A percentile compares a stretch with the other conserved stretches of the same genome.
Conservation (phyloP, 2,113 vertebrate species). For the Vanacampus margaritifer region DNA sequence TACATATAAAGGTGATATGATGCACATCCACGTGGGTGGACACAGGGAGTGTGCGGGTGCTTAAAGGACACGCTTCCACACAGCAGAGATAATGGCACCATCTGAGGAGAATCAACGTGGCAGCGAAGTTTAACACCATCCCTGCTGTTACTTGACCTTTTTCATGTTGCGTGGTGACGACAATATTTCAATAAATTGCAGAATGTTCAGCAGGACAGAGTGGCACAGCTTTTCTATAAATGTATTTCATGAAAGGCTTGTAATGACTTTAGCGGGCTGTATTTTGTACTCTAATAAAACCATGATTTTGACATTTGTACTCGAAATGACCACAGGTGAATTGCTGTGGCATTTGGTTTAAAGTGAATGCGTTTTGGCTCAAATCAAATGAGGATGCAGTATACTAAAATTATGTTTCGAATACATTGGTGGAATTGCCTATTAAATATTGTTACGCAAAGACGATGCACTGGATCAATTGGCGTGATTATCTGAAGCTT, state of each 20-base stretch:
- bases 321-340: not conserved
- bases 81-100: constrained; percentile 22
- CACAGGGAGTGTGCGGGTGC: constrained; percentile 3
- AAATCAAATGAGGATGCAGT: not conserved
- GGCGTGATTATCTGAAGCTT: constrained; percentile 14
- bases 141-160: constrained; percentile 56
- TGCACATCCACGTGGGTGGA: constrained; percentile 9
- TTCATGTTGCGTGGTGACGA: constrained; percentile 5
- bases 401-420: not conserved
- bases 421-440: not conserved
- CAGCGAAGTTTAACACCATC: constrained; percentile 43
- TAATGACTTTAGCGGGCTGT: not conserved
- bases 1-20: not conserved
- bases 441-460: constrained; percentile 9
- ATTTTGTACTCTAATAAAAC: not conserved
- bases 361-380: not conserved
- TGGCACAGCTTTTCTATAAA: not conserved
- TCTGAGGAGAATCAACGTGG: constrained; percentile 37
- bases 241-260: not conserved
- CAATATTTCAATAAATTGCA: not conserved
- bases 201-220: not conserved
- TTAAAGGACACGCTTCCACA: constrained; percentile 29
- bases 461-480: constrained; percentile 15
- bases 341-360: not conserved
- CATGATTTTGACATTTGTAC: not conserved